Conservation (phyloP, 2,113 vertebrate genomes). For the Procavia capensis region DNA sequence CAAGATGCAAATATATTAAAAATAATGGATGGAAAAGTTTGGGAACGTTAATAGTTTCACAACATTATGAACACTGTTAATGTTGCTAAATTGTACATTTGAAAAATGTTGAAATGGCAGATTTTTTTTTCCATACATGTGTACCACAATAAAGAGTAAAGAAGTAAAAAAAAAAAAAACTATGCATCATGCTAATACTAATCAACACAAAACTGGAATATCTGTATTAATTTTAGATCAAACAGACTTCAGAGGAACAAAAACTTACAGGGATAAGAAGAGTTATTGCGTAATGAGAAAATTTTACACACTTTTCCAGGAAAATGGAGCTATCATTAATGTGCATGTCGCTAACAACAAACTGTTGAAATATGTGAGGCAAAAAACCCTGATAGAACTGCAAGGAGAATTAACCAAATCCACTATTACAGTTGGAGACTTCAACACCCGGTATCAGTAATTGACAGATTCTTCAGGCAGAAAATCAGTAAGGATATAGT, state of each 20-base stretch:
- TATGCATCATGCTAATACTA: not conserved
- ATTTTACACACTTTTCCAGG: not conserved
- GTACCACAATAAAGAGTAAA: not conserved
- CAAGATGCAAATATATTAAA: not conserved
- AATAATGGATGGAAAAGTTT: not conserved
- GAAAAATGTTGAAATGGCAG: not conserved
- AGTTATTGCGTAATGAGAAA: not conserved
- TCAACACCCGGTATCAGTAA: not conserved
- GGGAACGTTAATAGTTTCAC: not conserved
- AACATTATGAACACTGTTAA: not conserved
- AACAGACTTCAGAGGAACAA: not conserved
- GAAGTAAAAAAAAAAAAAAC: not conserved
- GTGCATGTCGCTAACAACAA: too few species aligned
- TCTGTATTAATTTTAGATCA: not conserved
- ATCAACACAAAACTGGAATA: not conserved
- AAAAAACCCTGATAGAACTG: fast-evolving
- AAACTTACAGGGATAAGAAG: too few species aligned
- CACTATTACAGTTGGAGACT: not conserved
- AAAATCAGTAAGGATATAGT: not conserved
- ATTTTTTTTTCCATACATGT: not conserved
- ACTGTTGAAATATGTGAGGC: not conserved
- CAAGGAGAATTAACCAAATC: not conserved
- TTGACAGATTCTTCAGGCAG: not conserved
- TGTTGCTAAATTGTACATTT: not conserved
- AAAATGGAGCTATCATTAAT: not conserved